Evolutionary conservation across 2,888 invertebrate genomes (phyloP).

Genomic region (Ophion ventricosus): DNA sequence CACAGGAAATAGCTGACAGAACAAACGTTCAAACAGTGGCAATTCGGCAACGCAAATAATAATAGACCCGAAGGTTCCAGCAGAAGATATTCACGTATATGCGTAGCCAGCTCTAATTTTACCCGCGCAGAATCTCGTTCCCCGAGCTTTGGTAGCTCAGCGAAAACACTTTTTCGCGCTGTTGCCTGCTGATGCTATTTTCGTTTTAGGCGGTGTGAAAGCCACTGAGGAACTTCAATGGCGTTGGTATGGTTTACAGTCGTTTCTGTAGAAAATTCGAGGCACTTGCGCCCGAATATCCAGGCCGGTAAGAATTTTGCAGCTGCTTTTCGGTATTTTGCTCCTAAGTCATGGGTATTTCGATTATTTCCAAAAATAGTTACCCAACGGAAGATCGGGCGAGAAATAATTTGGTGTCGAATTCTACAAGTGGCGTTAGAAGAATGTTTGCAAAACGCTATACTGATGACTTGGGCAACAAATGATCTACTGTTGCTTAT

Average conservation of each 20-base stretch:
- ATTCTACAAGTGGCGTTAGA: not conserved
- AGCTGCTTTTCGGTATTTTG: not conserved
- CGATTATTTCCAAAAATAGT: not conserved
- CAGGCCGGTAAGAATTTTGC: not conserved
- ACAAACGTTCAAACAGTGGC: slow-evolving; percentile 5
- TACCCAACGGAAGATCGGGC: not conserved
- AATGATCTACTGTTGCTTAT: no score
- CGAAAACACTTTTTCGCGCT: not conserved
- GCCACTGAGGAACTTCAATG: not conserved
- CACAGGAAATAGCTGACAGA: not conserved
- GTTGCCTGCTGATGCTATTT: not conserved
- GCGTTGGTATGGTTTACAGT: not conserved
- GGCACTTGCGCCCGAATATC: not conserved
- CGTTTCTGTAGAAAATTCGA: not conserved
- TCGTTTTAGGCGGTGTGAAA: not conserved
- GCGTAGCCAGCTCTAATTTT: not conserved
- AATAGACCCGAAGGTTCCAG: not conserved
- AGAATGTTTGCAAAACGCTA: no score
- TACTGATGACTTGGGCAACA: no score
- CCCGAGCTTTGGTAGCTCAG: not conserved
- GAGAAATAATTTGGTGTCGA: not conserved
- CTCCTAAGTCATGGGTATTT: not conserved
- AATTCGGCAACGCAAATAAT: not conserved
- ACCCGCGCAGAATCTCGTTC: not conserved
- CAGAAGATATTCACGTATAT: not conserved